Percentiles rank a stretch among this genome's conserved stretches.
Conservation (phyloP, 2,797 vertebrate genomes). For the Typhlichthys subterraneus region DNA sequence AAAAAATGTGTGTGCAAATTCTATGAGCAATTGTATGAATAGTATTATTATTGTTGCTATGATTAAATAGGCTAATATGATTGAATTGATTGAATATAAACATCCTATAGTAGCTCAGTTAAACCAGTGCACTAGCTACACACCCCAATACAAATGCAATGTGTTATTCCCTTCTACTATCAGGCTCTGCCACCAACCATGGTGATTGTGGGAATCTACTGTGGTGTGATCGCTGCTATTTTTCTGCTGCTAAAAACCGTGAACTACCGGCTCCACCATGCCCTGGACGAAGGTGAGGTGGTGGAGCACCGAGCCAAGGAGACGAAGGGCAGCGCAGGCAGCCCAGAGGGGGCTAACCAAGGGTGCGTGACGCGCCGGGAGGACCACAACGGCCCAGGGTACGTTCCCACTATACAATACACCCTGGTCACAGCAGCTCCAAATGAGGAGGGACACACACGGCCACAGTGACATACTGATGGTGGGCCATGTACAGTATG, state of each 20-base stretch:
- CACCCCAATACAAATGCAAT: background rate
- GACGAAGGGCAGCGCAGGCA: slow-evolving; percentile 79
- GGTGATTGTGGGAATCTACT: slow-evolving; percentile 98
- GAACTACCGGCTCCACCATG: slow-evolving; percentile 96
- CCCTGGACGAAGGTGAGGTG: slow-evolving; percentile 96
- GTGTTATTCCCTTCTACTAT: background rate
- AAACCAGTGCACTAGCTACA: background rate
- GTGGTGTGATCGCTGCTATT: slow-evolving; percentile 92
- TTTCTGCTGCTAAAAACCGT: slow-evolving; percentile 95
- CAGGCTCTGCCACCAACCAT: slow-evolving; percentile 96
- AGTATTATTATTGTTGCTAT: no score
- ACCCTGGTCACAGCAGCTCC: background rate
- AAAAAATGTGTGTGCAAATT: no score
- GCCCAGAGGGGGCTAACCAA: slow-evolving; percentile 81
- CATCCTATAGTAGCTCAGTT: no score
- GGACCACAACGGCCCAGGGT: slow-evolving; percentile 96
- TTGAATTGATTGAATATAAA: no score
- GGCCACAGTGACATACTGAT: slow-evolving; percentile 7
- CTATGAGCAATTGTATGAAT: no score
- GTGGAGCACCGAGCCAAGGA: slow-evolving; percentile 88
- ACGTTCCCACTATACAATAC: slow-evolving; percentile 46
- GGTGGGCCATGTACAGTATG: slow-evolving; percentile 13
- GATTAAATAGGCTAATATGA: no score
- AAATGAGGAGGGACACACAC: background rate
- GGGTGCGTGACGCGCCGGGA: slow-evolving; percentile 80